Conservation (phyloP, 1,140 invertebrate genomes). For the Notospermus geniculatus region DNA sequence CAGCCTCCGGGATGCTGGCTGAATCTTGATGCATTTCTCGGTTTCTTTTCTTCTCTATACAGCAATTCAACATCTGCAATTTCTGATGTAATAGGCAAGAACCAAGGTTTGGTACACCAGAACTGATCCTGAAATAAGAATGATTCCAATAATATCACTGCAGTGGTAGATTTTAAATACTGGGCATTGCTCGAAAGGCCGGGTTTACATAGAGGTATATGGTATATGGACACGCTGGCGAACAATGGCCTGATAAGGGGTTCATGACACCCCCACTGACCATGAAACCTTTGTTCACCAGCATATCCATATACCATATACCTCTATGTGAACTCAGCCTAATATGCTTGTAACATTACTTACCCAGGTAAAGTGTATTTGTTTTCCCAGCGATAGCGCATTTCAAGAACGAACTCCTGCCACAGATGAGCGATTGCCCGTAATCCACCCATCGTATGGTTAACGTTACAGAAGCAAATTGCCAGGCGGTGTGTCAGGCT, state of each 20-base stretch:
- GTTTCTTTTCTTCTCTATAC: slow-evolving; percentile 74
- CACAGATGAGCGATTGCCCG: slow-evolving; percentile 83
- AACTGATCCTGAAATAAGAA: slow-evolving; percentile 65
- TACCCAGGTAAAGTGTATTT: slow-evolving; percentile 77
- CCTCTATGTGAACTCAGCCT: not conserved
- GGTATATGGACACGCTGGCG: too few relatives aligned
- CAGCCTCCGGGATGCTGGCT: too few relatives aligned
- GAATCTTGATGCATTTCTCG: slow-evolving; percentile 36
- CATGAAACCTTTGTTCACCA: too few relatives aligned
- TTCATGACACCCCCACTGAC: not conserved
- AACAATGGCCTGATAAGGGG: too few relatives aligned
- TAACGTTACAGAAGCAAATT: slow-evolving; percentile 75
- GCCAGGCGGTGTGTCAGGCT: slow-evolving; percentile 81
- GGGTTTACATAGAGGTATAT: too few relatives aligned
- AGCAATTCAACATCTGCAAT: slow-evolving; percentile 94
- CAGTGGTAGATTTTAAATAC: too few relatives aligned
- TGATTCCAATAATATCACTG: too few relatives aligned
- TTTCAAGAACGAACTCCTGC: slow-evolving; percentile 87
- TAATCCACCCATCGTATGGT: slow-evolving; percentile 74
- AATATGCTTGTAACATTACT: slow-evolving; percentile 50
- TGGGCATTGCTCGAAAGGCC: too few relatives aligned
- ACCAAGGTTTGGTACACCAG: slow-evolving; percentile 75
- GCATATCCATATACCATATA: too few relatives aligned
- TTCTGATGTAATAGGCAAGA: slow-evolving; percentile 94
- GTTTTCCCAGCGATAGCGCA: slow-evolving; percentile 86